Base-by-base conservation (phyloP, 2,888 invertebrate species). In the Chloroclysta siterata region DNA sequence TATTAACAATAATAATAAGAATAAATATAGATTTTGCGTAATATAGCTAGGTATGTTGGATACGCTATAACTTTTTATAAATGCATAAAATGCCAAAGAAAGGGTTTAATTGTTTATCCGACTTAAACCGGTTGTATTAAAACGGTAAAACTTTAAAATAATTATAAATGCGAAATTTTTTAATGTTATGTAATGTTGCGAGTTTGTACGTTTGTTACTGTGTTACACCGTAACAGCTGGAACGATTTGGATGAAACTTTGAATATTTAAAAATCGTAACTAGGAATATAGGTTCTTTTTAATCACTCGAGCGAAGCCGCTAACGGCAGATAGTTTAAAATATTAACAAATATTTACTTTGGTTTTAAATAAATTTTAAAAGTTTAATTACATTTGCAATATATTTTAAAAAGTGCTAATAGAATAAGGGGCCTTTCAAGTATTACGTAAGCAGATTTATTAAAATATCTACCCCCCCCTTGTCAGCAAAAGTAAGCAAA, bases 1-100 rank as follows among this genome's bases (percentile, higher is more conserved):
- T 51, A 54, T 29, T 61, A 61, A 61, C 51, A 15, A 36, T 8
- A 36, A 54, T n/a, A n/a, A n/a, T 64, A 52, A 17, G 14, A 47
- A 64, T 54, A 65, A 58, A 53, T 62, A 39, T 39, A 39, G 11
- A 11, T 11, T 39, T 2, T 11, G 36, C 36, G 11, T 39, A 11
- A 39, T 3, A 39, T 39, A 33, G 33, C 3, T 33, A 33, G 22
- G 22, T 22, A 22, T 2, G 22, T 22, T 22, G 22, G 22, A 22
- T 22, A 22, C 22, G 3, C 22, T 33, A 33, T 5, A 33, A 33
- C 33, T 33, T 39, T 39, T 39, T 11, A 39, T 39, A 39, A 39
- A 39, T 39, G 36, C 36, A 11, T 39, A 39, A 11, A 39, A 39
- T 39, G 36, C 36, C 36, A 39, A 33, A 33, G 5, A 7, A 33